Base-by-base conservation (phyloP, 2,113 vertebrate species). In the Phyllopteryx taeniolatus region DNA sequence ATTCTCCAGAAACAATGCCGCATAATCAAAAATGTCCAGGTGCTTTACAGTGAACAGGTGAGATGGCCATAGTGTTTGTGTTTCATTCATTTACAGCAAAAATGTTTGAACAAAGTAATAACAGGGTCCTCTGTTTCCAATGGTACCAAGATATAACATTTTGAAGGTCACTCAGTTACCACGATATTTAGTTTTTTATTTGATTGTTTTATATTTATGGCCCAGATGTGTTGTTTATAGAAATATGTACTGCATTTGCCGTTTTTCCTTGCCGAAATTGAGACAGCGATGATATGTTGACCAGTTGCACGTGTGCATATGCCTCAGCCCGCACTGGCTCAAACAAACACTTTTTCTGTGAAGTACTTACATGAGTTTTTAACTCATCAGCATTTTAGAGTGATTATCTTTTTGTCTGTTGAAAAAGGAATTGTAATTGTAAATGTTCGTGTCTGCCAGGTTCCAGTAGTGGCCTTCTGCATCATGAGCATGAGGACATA, bases 41-140 rank as follows among this genome's bases (percentile, higher is more conserved):
- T 98, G 94, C 96, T 99, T 78, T 99, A 99, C 94, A 99, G 96
- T 84, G 98, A 99, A 86, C 97, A 99, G 94, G 98, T 99, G 54
- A 79, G 35, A 67, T 0, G 22, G 5, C 8, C 54, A 42, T 57
- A 39, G 2, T 61, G 14, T 39, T 19, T 57, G 13, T 51, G 19
- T 51, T 51, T 49, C 13, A 67, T 15, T 44, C 15, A 47, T 13
- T 59, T 14, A 31, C 56, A 14, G 22, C 56, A 31, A 31, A 27
- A 57, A 59, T 59, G 15, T 51, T 51, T 51, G 4, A 17, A 51
- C 49, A 15, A 51, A 5, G 14, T 51, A 33, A 35, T 61, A 60
- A 60, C 1, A 4, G 12, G 31, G 6, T 61, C 12, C 12, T 61
- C 27, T 61, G 56, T 59, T 61, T 2, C 4, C 2, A 27, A 9